Base-by-base conservation (phyloP, 2,888 invertebrate species). In the Sphaeridia pumilis region DNA sequence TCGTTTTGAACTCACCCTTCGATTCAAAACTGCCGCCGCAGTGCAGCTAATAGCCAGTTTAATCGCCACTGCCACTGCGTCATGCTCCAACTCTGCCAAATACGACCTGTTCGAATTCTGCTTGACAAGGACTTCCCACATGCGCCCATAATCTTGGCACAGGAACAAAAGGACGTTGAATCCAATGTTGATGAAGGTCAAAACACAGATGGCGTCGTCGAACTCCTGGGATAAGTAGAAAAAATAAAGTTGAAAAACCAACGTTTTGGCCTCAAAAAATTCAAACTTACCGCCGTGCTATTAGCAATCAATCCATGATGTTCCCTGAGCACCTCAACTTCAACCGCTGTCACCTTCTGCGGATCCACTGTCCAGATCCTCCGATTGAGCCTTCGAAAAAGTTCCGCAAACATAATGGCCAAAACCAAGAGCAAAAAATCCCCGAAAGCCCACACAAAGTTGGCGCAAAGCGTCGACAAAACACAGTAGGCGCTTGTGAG, bases 241-340 rank as follows among this genome's bases (percentile, higher is more conserved):
- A 31, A 14, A 14, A 10, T 31, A 10, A 7, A 31, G 14, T 7
- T 31, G 14, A 31, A 31, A 14, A 14, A 14, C 31, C 31, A 7
- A 31, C 10, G 7, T 14, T 31, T 14, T 31, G 14, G 14, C 31
- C 14, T 31, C 7, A 31, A 31, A 31, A 10, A 14, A 10, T 31
- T 10, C 4, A 36, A 22, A 4, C 38, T 36, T 49, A 58, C 59
- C 51, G 52, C 46, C 2, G 57, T 57, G 17, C 53, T 41, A 31
- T 55, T 59, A 7, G 59, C 53, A 35, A 53, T 47, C 10, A 55
- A 47, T 14, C 57, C 57, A 47, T 59, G 59, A 49, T 59, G 59
- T 22, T 59, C 59, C 31, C 59, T 17, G 3, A 59, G 49, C 22
- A 59, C 34, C 20, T 59, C 59, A 26, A 59, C 57, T 46, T 59